These are phyloP conservation scores for Sciaenops ocellatus DNA, from an alignment of 2,797 vertebrate genomes.

Conservation along the genomic window DNA sequence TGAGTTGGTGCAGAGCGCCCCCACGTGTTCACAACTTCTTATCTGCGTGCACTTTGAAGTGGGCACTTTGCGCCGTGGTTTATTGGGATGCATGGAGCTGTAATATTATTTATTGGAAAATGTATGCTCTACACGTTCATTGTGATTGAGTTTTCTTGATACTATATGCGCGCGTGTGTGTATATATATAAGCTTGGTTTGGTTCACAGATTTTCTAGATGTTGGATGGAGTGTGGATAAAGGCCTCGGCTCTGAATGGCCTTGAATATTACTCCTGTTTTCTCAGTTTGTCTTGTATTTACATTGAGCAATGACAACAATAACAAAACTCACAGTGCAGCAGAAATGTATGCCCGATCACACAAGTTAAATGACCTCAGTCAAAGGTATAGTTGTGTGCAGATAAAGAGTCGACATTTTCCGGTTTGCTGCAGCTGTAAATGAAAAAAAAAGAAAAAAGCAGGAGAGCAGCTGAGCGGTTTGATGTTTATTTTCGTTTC, in stretches of 20 bases:
- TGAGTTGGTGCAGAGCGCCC: conserved; percentile 81
- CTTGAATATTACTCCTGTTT: conserved; percentile 23
- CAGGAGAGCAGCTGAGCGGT: conserved; percentile 24
- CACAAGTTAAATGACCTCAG: neutral
- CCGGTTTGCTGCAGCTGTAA: conserved; percentile 32
- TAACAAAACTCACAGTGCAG: neutral
- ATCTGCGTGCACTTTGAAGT: neutral
- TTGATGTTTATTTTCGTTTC: conserved; percentile 50
- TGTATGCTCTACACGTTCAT: neutral
- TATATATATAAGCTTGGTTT: neutral
- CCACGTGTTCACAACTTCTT: conserved; percentile 63
- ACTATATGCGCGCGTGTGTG: neutral
- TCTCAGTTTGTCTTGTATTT: conserved; percentile 8
- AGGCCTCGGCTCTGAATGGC: conserved; percentile 43
- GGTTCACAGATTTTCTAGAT: neutral
- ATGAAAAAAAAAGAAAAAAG: conserved; percentile 26
- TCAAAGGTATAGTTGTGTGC: neutral
- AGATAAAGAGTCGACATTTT: conserved; percentile 7
- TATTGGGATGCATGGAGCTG: neutral
- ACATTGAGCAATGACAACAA: neutral
- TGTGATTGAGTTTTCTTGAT: neutral
- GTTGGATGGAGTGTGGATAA: neutral
- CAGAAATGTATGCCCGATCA: conserved; percentile 8
- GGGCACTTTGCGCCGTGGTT: conserved; percentile 8
- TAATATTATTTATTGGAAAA: neutral